These are phyloP conservation scores for Pica pica DNA, from an alignment of 2,113 vertebrate genomes.

Conservation along the genomic window DNA sequence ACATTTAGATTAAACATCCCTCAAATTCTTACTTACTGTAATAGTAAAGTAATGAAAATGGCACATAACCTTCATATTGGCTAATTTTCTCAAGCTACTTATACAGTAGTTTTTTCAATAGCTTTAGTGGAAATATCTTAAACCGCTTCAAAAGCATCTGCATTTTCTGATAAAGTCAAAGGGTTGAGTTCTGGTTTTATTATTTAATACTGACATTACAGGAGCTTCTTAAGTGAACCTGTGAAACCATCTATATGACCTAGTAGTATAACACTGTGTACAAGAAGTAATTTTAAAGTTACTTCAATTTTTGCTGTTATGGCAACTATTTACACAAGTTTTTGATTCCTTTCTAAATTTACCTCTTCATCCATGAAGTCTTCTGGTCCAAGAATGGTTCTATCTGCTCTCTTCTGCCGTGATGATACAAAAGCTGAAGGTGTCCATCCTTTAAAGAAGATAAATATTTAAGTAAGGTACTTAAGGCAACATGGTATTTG, in stretches of 20 bases:
- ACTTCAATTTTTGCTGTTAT: neutral
- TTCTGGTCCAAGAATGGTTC: constrained; percentile 76
- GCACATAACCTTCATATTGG: neutral
- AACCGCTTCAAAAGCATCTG: neutral
- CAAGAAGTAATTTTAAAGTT: neutral
- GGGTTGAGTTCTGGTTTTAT: neutral
- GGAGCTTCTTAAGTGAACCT: neutral
- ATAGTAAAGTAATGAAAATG: neutral
- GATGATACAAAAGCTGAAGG: constrained; percentile 91
- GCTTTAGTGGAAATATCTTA: neutral
- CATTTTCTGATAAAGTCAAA: neutral
- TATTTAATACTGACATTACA: neutral
- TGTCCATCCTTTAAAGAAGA: constrained; percentile 82
- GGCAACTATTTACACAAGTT: neutral
- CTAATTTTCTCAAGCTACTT: neutral
- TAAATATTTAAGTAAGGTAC: neutral
- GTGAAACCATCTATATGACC: neutral
- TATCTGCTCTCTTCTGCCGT: constrained; percentile 86
- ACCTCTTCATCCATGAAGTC: constrained; percentile 99
- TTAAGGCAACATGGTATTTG: neutral
- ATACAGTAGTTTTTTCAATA: neutral
- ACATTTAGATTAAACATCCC: neutral
- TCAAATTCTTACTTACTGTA: neutral
- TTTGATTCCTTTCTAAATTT: neutral
- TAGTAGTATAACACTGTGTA: neutral